Evolutionary conservation across 2,888 invertebrate genomes (phyloP), one percentile per base, ranked within the genome.

Genomic region (Plagodis pulveraria): DNA sequence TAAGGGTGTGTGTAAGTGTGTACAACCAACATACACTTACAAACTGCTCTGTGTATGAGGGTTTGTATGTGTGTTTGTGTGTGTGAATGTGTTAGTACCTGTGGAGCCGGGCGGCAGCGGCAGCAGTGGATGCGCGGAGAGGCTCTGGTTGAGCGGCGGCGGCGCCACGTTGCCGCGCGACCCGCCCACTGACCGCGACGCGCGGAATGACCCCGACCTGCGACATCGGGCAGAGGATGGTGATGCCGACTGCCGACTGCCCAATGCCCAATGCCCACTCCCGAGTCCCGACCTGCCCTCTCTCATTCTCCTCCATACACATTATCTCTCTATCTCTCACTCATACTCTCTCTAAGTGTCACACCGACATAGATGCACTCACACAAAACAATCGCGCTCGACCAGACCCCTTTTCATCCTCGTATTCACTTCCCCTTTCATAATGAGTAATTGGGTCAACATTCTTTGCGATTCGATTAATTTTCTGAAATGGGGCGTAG

Each of bases 181-280:
- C 91, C 60, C 60, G 56, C 60, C n/a, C 56, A 56, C 60, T 10
- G 60, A 61, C 12, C 95, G 95, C 91, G 94, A 94, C 93, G 97
- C 96, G 94, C 97, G 97, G 95, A 97, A 97, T 94, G 97, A 97
- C 93, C 97, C 97, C 95, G 97, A 97, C 97, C 97, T 97, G 96
- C 93, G 94, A 91, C 89, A 89, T 86, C 91, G 90, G 93, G 85
- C 89, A 88, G 91, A 92, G 91, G 91, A 91, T 91, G 91, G 90
- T 88, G 85, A 87, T 83, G 50, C 22, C 22, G 22, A 22, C 22
- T 22, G 22, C 22, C 22, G 22, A 22, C 22, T 22, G 22, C 22
- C 22, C 22, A 22, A 22, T 22, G 22, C 22, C 22, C 22, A 22
- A 1, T 22, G 22, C 22, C 22, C 22, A 22, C 22, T 22, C 22